Base-by-base conservation (phyloP, 2,888 invertebrate genomes). In the Oligia strigilis region DNA sequence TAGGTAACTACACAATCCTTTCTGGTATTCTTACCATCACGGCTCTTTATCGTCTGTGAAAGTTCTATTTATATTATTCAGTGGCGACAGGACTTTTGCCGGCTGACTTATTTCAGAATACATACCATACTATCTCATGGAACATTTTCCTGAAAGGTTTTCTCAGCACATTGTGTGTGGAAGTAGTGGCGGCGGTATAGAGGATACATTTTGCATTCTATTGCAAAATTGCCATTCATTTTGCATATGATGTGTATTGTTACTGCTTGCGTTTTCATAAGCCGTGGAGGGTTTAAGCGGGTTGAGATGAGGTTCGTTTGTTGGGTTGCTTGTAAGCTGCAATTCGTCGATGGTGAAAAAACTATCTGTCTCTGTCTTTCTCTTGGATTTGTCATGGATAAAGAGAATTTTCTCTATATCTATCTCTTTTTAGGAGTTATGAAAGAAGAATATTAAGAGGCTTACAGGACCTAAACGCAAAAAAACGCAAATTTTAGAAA, bases 211-310 rank as follows among this genome's bases (percentile, higher is more conserved):
- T 71, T 86, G 67, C 75, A 72, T 82, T 71, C 65, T 74, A n/a
- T n/a, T n/a, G n/a, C n/a, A n/a, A n/a, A n/a, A n/a, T n/a, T n/a
- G n/a, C n/a, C n/a, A n/a, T n/a, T n/a, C n/a, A n/a, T n/a, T n/a
- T n/a, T n/a, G n/a, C n/a, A n/a, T n/a, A n/a, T n/a, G n/a, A n/a
- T 55, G 60, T 70, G 65, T 80, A 80, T 85, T 85, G 81, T 82
- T 74, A 55, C 46, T 40, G 46, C 46, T 58, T 6, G 65, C 64
- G 14, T 55, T 40, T 23, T 36, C 14, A 40, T 73, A 73, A 66
- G 29, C 40, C 0, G 14, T 29, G 11, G 14, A 36, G 1, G 36
- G 46, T 74, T 85, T 62, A 80, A 11, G 65, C 46, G 5, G 14
- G n/a, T 40, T 2, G n/a, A 55, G 40, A 49, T 14, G 1, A 52